These are phyloP conservation scores for Macrosoma leucophasiata DNA, from an alignment of 2,888 invertebrate genomes.

Conservation along the genomic window DNA sequence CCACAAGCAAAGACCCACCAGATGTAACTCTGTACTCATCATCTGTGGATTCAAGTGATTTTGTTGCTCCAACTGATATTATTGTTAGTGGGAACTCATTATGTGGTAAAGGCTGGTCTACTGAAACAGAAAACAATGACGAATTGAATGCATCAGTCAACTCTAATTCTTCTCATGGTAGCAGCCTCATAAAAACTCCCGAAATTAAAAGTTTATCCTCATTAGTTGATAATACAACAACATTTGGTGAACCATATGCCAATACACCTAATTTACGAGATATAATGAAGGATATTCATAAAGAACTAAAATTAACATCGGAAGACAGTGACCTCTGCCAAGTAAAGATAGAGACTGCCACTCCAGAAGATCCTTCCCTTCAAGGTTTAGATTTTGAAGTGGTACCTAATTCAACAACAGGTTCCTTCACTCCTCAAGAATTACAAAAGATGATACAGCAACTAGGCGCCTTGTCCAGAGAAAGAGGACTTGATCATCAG, in stretches of 20 bases:
- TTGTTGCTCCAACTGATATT: conserved; percentile 46
- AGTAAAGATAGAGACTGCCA: conserved; percentile 38
- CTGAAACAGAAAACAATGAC: conserved; percentile 78
- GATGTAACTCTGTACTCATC: conserved; percentile 41
- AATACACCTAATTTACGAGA: conserved; percentile 76
- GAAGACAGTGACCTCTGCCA: conserved; percentile 49
- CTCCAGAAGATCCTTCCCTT: conserved; percentile 56
- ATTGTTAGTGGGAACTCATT: conserved; percentile 79
- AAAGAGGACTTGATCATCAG: conserved; percentile 89
- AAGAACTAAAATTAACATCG: conserved; percentile 52
- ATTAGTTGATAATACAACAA: conserved; percentile 53
- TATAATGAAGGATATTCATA: conserved; percentile 70
- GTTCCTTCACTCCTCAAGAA: conserved; percentile 72
- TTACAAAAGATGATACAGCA: conserved; percentile 78
- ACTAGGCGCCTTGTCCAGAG: conserved; percentile 80
- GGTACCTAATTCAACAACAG: conserved; percentile 65
- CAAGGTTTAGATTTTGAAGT: conserved; percentile 77
- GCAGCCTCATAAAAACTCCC: conserved; percentile 68
- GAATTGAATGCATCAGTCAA: conserved; percentile 66
- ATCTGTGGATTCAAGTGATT: conserved; percentile 50
- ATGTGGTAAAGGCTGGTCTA: conserved; percentile 78
- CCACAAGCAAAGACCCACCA: conserved; percentile 42
- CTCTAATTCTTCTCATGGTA: conserved; percentile 70
- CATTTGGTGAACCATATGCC: conserved; percentile 44
- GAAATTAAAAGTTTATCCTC: conserved; percentile 67